Conservation (phyloP, 2,888 invertebrate genomes). For the Rapana venosa region DNA sequence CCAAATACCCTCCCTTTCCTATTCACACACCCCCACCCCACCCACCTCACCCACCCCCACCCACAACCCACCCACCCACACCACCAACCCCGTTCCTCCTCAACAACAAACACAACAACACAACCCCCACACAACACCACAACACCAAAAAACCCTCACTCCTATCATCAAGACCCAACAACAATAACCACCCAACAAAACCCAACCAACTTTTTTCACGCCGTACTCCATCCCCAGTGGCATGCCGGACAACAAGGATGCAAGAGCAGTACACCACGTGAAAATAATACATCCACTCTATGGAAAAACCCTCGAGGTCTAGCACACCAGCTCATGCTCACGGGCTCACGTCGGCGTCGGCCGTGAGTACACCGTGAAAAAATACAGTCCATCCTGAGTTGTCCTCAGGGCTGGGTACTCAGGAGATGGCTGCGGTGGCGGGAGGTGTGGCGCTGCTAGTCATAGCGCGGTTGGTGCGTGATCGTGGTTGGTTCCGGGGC, state of each 20-base stretch:
- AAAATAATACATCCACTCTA: neutral
- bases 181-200: neutral
- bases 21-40: too few relatives aligned
- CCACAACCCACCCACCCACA: too few relatives aligned
- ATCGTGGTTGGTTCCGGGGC: neutral
- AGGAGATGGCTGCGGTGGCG: neutral
- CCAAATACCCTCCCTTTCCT: too few relatives aligned
- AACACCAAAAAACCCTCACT: too few relatives aligned
- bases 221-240: neutral
- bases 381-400: neutral
- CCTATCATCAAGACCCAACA: too few relatives aligned
- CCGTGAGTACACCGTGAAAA: neutral
- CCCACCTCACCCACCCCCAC: too few relatives aligned
- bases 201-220: neutral
- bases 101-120: too few relatives aligned
- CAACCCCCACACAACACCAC: too few relatives aligned
- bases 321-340: too few relatives aligned
- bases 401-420: neutral
- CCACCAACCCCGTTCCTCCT: too few relatives aligned
- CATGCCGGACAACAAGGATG: neutral
- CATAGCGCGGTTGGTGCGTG: neutral
- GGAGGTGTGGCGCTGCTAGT: neutral
- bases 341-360: neutral
- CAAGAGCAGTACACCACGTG: conserved; percentile 35
- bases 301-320: neutral